Evolutionary conservation across 2,797 vertebrate genomes (phyloP).

Genomic region (Paramormyrops hopkinsi): DNA sequence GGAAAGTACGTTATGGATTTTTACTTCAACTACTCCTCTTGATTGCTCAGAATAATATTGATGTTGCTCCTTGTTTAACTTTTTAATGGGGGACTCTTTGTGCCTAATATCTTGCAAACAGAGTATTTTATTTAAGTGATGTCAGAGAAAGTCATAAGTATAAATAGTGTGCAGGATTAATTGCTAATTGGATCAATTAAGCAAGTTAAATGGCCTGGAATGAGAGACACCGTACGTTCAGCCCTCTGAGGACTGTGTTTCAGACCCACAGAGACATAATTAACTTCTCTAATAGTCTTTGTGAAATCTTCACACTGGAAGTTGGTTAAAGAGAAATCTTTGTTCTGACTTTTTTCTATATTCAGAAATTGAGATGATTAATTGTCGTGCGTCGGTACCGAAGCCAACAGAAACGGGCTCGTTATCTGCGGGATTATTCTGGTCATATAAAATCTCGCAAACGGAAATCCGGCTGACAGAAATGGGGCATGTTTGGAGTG

Average conservation of each 20-base stretch:
- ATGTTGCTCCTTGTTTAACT: not conserved
- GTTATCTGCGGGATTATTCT: not conserved
- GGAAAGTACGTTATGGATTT: not conserved
- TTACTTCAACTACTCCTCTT: not conserved
- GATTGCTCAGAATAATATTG: not conserved
- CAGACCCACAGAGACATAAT: not conserved
- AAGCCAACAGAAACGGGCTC: not conserved
- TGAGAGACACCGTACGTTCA: not conserved
- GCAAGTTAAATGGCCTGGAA: not conserved
- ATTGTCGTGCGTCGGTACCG: not conserved
- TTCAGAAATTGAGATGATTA: not conserved
- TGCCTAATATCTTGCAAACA: not conserved
- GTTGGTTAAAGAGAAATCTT: not conserved
- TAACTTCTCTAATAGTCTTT: not conserved
- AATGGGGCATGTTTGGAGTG: not conserved
- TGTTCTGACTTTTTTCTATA: not conserved
- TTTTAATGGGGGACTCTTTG: not conserved
- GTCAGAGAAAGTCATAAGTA: not conserved
- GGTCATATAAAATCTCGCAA: not conserved
- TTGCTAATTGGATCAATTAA: slow-evolving; percentile 12
- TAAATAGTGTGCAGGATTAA: not conserved
- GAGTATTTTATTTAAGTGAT: not conserved
- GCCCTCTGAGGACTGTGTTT: not conserved
- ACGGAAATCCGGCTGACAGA: not conserved
- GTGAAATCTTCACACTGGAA: not conserved